Evolutionary conservation across 2,888 invertebrate species (phyloP).

Genomic region (Norana najaformis): DNA sequence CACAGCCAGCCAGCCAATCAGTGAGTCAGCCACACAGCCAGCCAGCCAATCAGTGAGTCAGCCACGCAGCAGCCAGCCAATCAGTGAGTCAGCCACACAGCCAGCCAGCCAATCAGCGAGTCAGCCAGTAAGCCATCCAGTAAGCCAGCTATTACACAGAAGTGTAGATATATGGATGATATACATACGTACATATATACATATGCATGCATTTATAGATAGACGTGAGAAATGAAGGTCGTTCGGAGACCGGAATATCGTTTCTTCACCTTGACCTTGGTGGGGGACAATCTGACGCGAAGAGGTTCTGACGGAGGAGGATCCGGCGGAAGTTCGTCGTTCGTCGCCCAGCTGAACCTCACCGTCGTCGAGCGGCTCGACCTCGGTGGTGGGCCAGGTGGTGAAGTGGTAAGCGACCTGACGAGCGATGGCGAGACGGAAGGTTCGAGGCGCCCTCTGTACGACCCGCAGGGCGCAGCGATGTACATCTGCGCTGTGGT

Average conservation of each 20-base stretch:
- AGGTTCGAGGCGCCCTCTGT: background rate
- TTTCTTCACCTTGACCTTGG: background rate
- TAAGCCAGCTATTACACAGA: no score
- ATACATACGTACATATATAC: background rate
- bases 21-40: conserved; percentile 33
- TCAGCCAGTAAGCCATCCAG: no score
- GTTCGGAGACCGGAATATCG: background rate
- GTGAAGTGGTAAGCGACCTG: background rate
- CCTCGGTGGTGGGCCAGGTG: background rate
- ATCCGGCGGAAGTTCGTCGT: background rate
- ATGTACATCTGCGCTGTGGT: background rate
- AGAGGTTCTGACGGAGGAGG: background rate
- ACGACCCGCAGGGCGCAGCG: background rate
- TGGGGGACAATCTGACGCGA: background rate
- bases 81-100: conserved; percentile 33
- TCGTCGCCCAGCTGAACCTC: background rate
- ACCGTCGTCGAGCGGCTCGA: background rate
- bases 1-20: conserved; percentile 35
- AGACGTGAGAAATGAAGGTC: background rate
- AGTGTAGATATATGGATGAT: background rate
- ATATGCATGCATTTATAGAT: background rate
- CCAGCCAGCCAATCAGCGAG: conserved; percentile 33
- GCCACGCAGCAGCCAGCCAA: conserved; percentile 27
- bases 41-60: conserved; percentile 36
- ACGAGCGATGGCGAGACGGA: background rate